Evolutionary conservation across 2,888 invertebrate genomes (phyloP).

Genomic region (Philaethria dido): DNA sequence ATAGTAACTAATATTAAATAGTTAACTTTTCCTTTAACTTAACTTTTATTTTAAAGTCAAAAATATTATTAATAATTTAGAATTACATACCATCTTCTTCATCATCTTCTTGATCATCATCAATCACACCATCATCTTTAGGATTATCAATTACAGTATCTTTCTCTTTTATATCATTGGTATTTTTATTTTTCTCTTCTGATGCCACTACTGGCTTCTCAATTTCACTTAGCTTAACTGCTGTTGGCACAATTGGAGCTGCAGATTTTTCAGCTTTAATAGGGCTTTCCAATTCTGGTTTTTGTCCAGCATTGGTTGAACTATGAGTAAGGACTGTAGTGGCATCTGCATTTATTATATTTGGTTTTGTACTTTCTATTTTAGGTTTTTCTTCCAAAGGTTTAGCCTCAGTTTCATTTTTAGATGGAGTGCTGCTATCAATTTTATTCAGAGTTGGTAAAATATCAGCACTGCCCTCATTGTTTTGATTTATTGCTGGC

Average conservation of each 20-base stretch:
- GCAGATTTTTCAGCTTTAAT: conserved; percentile 20
- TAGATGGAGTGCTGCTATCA: conserved; percentile 24
- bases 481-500: conserved; percentile 1
- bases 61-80: background rate
- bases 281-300: conserved; percentile 16
- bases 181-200: conserved; percentile 40
- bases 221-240: conserved; percentile 31
- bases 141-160: conserved; percentile 48
- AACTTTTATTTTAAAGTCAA: too few relatives aligned
- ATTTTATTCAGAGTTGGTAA: conserved; percentile 17
- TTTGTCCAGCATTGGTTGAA: conserved; percentile 33
- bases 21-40: too few relatives aligned
- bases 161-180: conserved; percentile 45
- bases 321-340: conserved; percentile 5
- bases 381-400: conserved; percentile 15
- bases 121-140: conserved; percentile 42
- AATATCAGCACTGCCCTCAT: background rate
- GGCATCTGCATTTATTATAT: conserved; percentile 5
- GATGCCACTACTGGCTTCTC: conserved; percentile 36
- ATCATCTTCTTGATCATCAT: conserved; percentile 50
- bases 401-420: conserved; percentile 20
- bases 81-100: conserved; percentile 31
- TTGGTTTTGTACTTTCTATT: conserved; percentile 1
- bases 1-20: too few relatives aligned
- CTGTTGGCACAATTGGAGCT: conserved; percentile 18